Conservation (phyloP, 2,888 invertebrate species). For the Ferrisia virgata region DNA sequence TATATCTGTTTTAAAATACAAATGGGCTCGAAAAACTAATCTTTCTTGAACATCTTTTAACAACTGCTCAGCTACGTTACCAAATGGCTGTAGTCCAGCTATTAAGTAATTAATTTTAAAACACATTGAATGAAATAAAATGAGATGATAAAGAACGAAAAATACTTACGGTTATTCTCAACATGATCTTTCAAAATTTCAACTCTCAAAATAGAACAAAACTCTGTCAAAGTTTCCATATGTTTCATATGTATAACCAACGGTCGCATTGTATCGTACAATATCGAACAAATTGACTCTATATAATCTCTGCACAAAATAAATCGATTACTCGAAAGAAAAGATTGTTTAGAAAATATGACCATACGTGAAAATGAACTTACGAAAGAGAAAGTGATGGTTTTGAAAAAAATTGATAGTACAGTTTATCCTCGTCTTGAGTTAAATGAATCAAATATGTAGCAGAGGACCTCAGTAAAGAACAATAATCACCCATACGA, state of each 20-base stretch:
- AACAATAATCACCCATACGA: slow-evolving; percentile 66
- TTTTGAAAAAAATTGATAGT: slow-evolving; percentile 81
- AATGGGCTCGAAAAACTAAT: slow-evolving; percentile 89
- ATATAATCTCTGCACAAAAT: slow-evolving; percentile 52
- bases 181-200: slow-evolving; percentile 92
- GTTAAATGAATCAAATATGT: slow-evolving; percentile 89
- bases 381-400: slow-evolving; percentile 65
- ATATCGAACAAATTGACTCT: slow-evolving; percentile 76
- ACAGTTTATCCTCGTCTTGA: slow-evolving; percentile 89
- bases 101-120: slow-evolving; percentile 1
- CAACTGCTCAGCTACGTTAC: slow-evolving; percentile 73
- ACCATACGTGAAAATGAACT: slow-evolving; percentile 52
- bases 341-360: too few species aligned
- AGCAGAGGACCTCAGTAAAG: slow-evolving; percentile 80
- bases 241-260: slow-evolving; percentile 95
- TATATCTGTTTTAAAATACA: slow-evolving; percentile 90
- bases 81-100: slow-evolving; percentile 73
- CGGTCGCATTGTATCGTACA: slow-evolving; percentile 91
- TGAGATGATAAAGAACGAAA: background rate
- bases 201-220: slow-evolving; percentile 86
- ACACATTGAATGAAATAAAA: background rate
- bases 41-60: slow-evolving; percentile 94
- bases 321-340: too few species aligned
- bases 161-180: slow-evolving; percentile 69
- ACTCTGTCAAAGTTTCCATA: slow-evolving; percentile 92